Evolutionary conservation across 2,797 vertebrate genomes (phyloP), one percentile per base, ranked within the genome.

Genomic region (Yasuhikotakia modesta): DNA sequence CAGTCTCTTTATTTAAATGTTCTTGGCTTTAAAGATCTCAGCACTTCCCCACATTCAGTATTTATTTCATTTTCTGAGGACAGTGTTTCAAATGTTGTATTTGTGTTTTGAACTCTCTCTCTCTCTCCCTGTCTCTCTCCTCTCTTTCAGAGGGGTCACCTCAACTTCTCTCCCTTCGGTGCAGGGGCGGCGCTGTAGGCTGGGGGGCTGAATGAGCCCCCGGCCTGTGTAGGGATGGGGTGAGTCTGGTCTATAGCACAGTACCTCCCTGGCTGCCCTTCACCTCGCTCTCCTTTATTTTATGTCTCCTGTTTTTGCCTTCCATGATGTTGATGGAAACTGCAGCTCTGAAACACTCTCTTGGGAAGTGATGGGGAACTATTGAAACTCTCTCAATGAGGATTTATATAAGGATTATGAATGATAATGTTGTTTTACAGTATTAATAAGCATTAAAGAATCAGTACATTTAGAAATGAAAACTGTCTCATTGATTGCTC

Each of bases 131-230:
- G 39, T 43, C 39, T 43, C 39, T 39, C 1, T 79, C 61, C 70
- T 87, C 71, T 85, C 76, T 87, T 85, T 35, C 92, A 94, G 93
- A 93, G 93, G 87, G 89, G 91, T 87, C 93, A 94, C 87, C 93
- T 94, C 86, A 94, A 93, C 91, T 94, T 94, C 91, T 94, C 93
- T 87, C 92, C 93, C 14, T 94, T 94, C 74, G 93, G 93, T 85
- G 91, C 93, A n/a, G 93, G 93, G 90, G 93, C 93, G 43, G 93
- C 93, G 87, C 91, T 94, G 85, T 94, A 90, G 92, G 81, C 83
- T 58, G 55, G 69, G 53, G 76, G 57, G 68, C 58, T 45, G 68
- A 69, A 81, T 82, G 86, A 85, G 73, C 57, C 68, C 67, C 86
- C 88, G 46, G 76, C 81, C 77, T 81, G 76, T 86, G 85, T 88